Evolutionary conservation across 2,797 vertebrate species (phyloP).

Genomic region (Pristis pectinata): DNA sequence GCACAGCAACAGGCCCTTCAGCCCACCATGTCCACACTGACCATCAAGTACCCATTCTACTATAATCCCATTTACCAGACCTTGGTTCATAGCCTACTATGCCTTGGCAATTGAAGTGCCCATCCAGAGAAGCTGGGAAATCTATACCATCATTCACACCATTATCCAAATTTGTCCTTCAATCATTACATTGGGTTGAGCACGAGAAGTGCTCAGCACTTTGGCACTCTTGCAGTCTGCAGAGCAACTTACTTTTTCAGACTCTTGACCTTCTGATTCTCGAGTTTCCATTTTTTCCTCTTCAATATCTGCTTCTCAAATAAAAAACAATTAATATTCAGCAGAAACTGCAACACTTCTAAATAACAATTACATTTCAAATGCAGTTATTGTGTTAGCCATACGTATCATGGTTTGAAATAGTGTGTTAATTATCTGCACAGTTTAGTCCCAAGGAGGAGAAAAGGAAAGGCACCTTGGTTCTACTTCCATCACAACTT

Average conservation of each 20-base stretch:
- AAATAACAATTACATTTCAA: background rate
- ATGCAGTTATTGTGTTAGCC: background rate
- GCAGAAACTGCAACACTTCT: background rate
- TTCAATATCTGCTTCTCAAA: constrained; percentile 69
- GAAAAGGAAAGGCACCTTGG: background rate
- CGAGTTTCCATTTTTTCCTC: constrained; percentile 80
- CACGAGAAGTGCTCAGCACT: background rate
- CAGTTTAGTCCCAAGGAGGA: background rate
- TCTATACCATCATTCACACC: no score
- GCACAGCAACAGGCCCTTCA: no score
- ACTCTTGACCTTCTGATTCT: constrained; percentile 74
- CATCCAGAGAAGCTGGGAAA: no score
- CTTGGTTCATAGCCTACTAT: no score
- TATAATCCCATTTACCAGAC: no score
- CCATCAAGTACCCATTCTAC: no score
- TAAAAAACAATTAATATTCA: background rate
- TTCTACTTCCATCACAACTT: background rate
- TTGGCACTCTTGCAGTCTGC: background rate
- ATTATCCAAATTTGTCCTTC: background rate
- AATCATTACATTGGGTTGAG: background rate
- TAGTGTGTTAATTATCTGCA: background rate
- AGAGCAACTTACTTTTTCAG: constrained; percentile 72
- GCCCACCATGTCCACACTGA: no score
- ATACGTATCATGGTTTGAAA: background rate
- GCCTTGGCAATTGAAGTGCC: no score